Evolutionary conservation across 1,140 invertebrate genomes (phyloP).

Genomic region (Theocolax elegans): DNA sequence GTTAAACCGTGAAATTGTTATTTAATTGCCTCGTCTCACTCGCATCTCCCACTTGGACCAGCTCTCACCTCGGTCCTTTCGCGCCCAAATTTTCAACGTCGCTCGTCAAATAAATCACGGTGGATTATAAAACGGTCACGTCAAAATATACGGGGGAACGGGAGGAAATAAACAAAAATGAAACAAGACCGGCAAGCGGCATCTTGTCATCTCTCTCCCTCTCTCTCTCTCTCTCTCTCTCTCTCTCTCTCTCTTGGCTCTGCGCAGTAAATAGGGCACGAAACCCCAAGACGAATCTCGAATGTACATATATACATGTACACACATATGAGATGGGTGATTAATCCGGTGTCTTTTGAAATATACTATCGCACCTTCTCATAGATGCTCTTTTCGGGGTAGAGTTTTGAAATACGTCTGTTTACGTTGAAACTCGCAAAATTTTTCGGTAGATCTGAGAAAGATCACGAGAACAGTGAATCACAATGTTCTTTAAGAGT

Average conservation of each 20-base stretch:
- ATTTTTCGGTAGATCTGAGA: too few relatives aligned
- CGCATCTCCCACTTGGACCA: not conserved
- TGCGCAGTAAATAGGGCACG: conserved; percentile 11
- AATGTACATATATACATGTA: not conserved
- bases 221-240: not conserved
- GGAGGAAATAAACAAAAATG: too few relatives aligned
- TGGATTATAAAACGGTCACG: conserved; percentile 13
- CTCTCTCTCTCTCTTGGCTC: conserved; percentile 2
- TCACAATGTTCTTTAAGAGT: too few relatives aligned
- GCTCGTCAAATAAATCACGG: conserved; percentile 30
- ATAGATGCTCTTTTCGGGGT: too few relatives aligned
- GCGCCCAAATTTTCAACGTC: conserved; percentile 22
- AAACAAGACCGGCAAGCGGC: too few relatives aligned
- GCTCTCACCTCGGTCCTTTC: not conserved
- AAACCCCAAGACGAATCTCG: conserved; percentile 16
- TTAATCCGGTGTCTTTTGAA: too few relatives aligned
- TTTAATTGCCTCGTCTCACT: conserved; percentile 49
- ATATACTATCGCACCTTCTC: too few relatives aligned
- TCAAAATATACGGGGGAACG: not conserved
- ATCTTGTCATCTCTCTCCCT: too few relatives aligned
- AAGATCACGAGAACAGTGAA: not conserved
- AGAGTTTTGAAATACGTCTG: too few relatives aligned
- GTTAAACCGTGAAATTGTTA: conserved; percentile 59
- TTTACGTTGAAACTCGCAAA: too few relatives aligned
- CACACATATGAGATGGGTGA: too few relatives aligned